phyloP scores from a whole-genome alignment of 2,113 vertebrate genomes.

The Marmota flaviventris region DNA sequence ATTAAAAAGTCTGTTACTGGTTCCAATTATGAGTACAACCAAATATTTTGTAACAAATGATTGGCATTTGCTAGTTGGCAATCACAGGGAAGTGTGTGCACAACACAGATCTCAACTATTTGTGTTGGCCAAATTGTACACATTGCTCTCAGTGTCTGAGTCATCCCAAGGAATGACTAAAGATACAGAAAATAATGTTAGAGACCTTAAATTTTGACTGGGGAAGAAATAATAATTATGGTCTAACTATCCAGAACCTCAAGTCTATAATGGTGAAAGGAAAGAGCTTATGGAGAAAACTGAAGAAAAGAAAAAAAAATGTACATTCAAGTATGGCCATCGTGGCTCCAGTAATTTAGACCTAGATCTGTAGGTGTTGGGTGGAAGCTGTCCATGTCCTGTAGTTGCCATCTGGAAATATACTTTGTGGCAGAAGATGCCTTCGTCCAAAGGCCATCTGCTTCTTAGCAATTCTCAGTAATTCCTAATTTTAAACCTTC shows the following conservation, averaged over 20 bases:
- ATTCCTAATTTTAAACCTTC: background rate
- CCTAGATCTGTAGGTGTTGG: background rate
- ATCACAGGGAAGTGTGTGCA: background rate
- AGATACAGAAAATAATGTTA: background rate
- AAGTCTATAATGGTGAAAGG: background rate
- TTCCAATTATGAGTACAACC: background rate
- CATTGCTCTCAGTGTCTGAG: background rate
- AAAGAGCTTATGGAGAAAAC: background rate
- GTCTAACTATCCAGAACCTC: background rate
- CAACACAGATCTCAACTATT: background rate
- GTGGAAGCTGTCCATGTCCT: background rate
- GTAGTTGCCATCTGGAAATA: background rate
- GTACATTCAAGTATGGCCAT: background rate
- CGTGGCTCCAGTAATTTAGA: background rate
- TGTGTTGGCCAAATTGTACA: background rate
- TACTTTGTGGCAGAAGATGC: background rate
- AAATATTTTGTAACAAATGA: constrained; percentile 53
- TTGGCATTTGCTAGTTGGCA: background rate
- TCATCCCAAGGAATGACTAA: background rate
- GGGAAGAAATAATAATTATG: constrained; percentile 1
- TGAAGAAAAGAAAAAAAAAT: background rate
- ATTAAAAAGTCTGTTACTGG: background rate
- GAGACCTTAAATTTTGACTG: background rate
- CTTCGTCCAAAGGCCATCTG: background rate
- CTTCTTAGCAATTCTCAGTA: background rate